Percentiles rank a stretch among this genome's conserved stretches.
These are phyloP conservation scores for Strongylocentrotus purpuratus DNA, from an alignment of 35 echinoderm and acorn worm species.

Conservation along the genomic window DNA sequence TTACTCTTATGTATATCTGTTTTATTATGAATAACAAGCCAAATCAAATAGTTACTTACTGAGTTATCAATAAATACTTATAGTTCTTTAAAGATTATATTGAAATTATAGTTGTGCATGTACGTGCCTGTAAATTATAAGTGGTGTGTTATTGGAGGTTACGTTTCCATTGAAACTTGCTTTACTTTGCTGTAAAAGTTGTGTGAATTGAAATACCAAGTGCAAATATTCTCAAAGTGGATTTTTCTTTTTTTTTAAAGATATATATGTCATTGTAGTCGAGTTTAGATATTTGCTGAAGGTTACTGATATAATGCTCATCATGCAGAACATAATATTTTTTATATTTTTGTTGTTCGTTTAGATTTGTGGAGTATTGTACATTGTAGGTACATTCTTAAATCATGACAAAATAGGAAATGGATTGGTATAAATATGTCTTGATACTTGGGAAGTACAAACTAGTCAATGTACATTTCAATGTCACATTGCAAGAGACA, in stretches of 20 bases:
- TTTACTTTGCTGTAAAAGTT: background rate
- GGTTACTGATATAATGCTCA: background rate
- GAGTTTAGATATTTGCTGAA: background rate
- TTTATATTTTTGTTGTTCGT: background rate
- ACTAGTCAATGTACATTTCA: background rate
- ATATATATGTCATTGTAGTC: background rate
- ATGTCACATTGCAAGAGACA: background rate
- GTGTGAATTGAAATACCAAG: constrained; percentile 12
- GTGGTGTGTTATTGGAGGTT: background rate
- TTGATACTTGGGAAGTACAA: background rate
- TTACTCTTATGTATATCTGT: background rate
- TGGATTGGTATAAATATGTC: background rate
- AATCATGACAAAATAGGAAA: background rate
- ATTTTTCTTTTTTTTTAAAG: background rate
- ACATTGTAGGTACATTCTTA: background rate
- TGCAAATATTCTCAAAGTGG: constrained; percentile 11
- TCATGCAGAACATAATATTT: background rate
- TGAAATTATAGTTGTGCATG: background rate
- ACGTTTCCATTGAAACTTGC: background rate
- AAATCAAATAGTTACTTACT: background rate
- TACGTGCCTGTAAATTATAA: background rate
- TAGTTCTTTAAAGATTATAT: background rate
- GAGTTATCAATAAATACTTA: background rate
- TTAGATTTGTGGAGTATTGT: background rate
- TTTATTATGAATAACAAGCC: background rate